These are phyloP conservation scores for Hydractinia echinata DNA, from an alignment of 30 jellyfish, hydroid and myxozoan species.

Conservation along the genomic window DNA sequence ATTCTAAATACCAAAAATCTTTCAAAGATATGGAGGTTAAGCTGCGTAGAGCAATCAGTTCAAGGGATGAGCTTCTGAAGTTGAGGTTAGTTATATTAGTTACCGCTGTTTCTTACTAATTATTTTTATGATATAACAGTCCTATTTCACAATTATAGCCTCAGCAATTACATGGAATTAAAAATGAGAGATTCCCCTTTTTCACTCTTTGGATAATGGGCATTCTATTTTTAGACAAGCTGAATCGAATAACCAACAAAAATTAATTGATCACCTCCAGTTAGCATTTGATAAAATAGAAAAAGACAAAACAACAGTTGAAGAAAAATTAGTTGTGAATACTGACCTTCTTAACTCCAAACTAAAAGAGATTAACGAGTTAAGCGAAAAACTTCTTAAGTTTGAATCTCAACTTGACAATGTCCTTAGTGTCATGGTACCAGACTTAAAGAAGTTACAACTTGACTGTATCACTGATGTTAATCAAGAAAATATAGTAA, in stretches of 20 bases:
- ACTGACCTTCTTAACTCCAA: background rate
- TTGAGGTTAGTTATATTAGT: background rate
- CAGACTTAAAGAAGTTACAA: background rate
- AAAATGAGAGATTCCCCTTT: background rate
- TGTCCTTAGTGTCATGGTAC: background rate
- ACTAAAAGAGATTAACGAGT: background rate
- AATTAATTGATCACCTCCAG: background rate
- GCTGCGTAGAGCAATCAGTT: background rate
- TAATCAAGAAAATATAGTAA: background rate
- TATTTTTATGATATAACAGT: too few relatives aligned
- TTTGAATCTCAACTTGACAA: background rate
- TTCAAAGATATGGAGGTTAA: background rate
- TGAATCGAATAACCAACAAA: constrained; percentile 18
- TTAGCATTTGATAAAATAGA: background rate
- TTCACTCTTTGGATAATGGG: background rate
- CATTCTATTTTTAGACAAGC: background rate
- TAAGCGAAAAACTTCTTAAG: background rate
- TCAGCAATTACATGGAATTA: too few relatives aligned
- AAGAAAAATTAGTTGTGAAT: background rate
- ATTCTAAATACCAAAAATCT: constrained; percentile 1
- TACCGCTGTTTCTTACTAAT: too few relatives aligned
- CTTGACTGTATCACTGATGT: background rate
- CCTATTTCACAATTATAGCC: too few relatives aligned
- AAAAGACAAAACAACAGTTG: constrained; percentile 6
- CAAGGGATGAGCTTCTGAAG: background rate